These are phyloP conservation scores for Mastomys natalensis DNA, from an alignment of 2,113 vertebrate genomes.

Conservation along the genomic window DNA sequence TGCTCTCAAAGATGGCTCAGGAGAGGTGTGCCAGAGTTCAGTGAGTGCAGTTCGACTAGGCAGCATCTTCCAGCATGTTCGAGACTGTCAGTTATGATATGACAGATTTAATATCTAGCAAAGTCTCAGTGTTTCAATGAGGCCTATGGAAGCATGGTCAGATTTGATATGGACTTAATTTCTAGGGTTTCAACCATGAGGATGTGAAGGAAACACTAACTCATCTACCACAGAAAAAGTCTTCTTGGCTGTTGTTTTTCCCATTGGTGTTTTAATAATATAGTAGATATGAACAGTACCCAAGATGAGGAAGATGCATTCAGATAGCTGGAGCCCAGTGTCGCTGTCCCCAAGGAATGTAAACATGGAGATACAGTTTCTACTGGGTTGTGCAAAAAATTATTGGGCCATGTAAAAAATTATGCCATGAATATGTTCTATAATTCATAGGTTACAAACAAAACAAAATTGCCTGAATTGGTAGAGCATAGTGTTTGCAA, in stretches of 20 bases:
- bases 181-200: slow-evolving; percentile 22
- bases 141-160: slow-evolving; percentile 58
- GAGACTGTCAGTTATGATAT: slow-evolving; percentile 68
- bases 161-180: slow-evolving; percentile 33
- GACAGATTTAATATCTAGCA: slow-evolving; percentile 67
- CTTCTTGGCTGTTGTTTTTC: slow-evolving; percentile 18
- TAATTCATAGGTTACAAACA: slow-evolving; percentile 60
- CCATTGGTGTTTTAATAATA: slow-evolving; percentile 57
- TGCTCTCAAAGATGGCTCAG: slow-evolving; percentile 67
- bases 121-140: slow-evolving; percentile 73
- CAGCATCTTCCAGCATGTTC: slow-evolving; percentile 51
- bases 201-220: slow-evolving; percentile 39
- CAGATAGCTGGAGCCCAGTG: slow-evolving; percentile 63
- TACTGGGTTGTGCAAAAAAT: slow-evolving; percentile 21
- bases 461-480: slow-evolving; percentile 50
- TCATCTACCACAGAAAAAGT: slow-evolving; percentile 58
- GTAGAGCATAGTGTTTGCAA: background rate
- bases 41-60: slow-evolving; percentile 60
- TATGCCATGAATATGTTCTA: slow-evolving; percentile 36
- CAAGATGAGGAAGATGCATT: slow-evolving; percentile 62
- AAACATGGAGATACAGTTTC: slow-evolving; percentile 61
- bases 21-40: slow-evolving; percentile 42
- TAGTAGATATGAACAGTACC: slow-evolving; percentile 66
- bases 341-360: slow-evolving; percentile 52
- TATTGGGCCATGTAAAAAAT: slow-evolving; percentile 46